These are phyloP conservation scores for Naja naja DNA, from an alignment of 2,113 vertebrate species.

Conservation along the genomic window DNA sequence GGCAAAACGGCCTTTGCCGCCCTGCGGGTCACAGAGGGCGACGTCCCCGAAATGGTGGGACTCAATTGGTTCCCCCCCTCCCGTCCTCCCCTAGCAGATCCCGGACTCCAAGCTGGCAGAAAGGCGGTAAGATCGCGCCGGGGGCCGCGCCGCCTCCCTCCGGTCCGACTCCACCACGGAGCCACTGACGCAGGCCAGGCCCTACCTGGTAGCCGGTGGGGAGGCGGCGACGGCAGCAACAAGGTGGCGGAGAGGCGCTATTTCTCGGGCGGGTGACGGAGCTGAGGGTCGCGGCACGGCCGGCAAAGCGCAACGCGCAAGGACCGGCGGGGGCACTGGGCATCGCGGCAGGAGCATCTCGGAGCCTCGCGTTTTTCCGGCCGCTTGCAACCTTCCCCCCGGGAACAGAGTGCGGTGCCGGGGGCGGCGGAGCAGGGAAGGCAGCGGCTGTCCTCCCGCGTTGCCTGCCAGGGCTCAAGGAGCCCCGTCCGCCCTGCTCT, in stretches of 20 bases:
- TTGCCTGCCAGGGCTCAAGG: neutral
- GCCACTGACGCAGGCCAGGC: neutral
- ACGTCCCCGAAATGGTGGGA: neutral
- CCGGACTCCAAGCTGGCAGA: neutral
- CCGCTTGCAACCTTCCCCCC: neutral
- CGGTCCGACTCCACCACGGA: neutral
- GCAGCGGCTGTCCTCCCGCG: accelerated
- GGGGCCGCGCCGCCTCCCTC: neutral
- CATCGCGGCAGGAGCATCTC: neutral
- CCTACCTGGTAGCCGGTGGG: neutral
- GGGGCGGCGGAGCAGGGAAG: neutral
- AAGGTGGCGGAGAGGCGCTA: neutral
- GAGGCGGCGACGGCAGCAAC: neutral
- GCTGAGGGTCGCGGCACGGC: neutral
- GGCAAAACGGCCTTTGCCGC: neutral
- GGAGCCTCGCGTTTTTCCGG: neutral
- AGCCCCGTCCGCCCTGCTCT: neutral
- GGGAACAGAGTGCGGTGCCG: neutral
- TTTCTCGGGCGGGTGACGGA: neutral
- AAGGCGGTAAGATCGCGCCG: neutral
- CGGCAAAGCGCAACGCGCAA: neutral
- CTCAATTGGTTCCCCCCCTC: neutral
- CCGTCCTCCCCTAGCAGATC: neutral
- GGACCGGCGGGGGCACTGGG: neutral
- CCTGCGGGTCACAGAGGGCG: neutral